phyloP scores from a whole-genome alignment of 2,888 invertebrate genomes.

The Argyresthia goedartella region DNA sequence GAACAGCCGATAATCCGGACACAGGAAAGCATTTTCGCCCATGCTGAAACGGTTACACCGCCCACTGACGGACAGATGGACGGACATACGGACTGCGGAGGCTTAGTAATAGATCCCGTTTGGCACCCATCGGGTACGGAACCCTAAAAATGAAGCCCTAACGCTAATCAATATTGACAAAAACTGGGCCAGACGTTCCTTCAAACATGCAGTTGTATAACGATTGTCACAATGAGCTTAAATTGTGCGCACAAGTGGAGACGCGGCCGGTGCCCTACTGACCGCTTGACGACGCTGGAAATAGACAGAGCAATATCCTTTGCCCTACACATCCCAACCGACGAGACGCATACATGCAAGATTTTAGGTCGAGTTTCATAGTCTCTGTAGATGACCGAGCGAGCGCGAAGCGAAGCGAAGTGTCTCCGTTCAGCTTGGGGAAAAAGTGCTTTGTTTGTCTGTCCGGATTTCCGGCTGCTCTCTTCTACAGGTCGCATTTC shows the following conservation, averaged over 20 bases:
- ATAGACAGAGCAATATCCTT: slow-evolving; percentile 1
- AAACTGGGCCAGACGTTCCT: neutral
- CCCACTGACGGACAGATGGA: neutral
- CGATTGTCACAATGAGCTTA: neutral
- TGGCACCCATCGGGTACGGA: neutral
- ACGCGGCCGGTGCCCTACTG: slow-evolving; percentile 18
- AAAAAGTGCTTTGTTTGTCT: no score
- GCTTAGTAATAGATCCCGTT: no score
- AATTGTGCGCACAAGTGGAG: neutral
- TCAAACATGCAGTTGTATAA: neutral
- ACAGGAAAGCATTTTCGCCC: no score
- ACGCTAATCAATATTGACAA: neutral
- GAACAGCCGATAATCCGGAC: no score
- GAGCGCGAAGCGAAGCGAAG: no score
- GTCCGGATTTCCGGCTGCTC: no score
- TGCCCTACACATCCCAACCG: neutral
- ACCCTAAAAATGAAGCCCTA: neutral
- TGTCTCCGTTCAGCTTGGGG: no score
- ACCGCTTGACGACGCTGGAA: slow-evolving; percentile 1
- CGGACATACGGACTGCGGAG: neutral
- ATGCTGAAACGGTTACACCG: no score
- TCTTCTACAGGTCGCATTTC: no score
- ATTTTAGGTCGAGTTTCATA: no score
- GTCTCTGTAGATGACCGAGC: no score
- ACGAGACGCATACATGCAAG: no score